These are phyloP conservation scores for Coluber constrictor DNA, from an alignment of 2,797 vertebrate genomes.

Conservation along the genomic window DNA sequence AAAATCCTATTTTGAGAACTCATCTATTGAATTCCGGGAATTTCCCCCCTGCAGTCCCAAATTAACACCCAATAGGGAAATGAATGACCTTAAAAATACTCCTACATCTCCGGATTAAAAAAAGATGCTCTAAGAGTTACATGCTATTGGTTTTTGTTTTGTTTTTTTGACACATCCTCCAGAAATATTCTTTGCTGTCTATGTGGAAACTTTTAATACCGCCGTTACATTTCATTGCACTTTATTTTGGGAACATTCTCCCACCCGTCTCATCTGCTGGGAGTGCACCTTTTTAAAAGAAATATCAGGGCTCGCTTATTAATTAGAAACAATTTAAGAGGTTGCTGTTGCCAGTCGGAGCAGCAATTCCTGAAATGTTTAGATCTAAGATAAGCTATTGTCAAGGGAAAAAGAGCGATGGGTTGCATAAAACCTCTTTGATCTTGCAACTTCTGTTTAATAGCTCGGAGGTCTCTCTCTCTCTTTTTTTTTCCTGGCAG, in stretches of 20 bases:
- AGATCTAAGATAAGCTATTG: conserved; percentile 59
- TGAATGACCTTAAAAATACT: background rate
- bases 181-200: conserved; percentile 36
- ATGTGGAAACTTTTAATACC: conserved; percentile 34
- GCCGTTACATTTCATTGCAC: background rate
- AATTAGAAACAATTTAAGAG: conserved; percentile 64
- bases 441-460: conserved; percentile 29
- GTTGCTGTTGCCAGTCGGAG: conserved; percentile 38
- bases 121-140: background rate
- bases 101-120: background rate
- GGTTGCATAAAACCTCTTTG: conserved; percentile 51
- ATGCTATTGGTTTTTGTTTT: background rate
- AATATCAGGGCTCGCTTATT: conserved; percentile 56
- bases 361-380: conserved; percentile 47
- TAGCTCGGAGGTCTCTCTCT: background rate
- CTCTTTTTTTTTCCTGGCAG: background rate
- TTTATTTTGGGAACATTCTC: background rate
- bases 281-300: conserved; percentile 54
- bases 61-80: background rate
- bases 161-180: conserved; percentile 17
- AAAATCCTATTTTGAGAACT: background rate
- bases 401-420: conserved; percentile 47
- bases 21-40: background rate
- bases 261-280: conserved; percentile 48
- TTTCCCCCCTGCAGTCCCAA: background rate